Evolutionary conservation across 2,888 invertebrate genomes (phyloP).

Genomic region (Calliscelio sp.): DNA sequence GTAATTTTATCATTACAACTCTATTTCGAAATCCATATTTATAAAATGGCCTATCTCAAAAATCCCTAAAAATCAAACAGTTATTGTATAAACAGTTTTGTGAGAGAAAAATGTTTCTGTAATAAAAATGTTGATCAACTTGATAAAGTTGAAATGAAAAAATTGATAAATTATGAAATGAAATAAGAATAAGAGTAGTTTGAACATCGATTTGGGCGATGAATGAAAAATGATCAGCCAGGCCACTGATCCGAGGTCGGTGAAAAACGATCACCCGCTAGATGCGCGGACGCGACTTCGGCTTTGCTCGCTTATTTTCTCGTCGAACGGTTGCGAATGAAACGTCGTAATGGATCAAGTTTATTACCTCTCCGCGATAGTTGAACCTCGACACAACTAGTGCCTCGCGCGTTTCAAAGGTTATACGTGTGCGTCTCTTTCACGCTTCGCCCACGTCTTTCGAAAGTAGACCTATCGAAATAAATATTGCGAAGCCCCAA

Average conservation of each 20-base stretch:
- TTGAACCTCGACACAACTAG: constrained; percentile 68
- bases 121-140: too few species aligned
- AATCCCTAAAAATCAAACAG: too few species aligned
- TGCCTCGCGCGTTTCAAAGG: constrained; percentile 60
- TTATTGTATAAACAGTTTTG: too few species aligned
- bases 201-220: too few species aligned
- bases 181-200: too few species aligned
- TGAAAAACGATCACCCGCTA: constrained; percentile 77
- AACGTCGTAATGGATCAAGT: constrained; percentile 74
- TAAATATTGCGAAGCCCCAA: constrained; percentile 51
- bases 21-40: too few species aligned
- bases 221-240: constrained; percentile 61
- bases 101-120: too few species aligned
- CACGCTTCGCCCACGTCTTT: constrained; percentile 66
- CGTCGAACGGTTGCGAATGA: constrained; percentile 75
- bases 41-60: too few species aligned
- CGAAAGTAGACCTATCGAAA: constrained; percentile 66
- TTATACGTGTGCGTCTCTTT: constrained; percentile 60
- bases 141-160: too few species aligned
- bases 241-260: constrained; percentile 30
- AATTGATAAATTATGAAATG: too few species aligned
- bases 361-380: constrained; percentile 66
- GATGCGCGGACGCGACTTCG: constrained; percentile 55
- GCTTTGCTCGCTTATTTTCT: constrained; percentile 74
- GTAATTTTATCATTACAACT: too few species aligned